Conservation (phyloP, 2,797 vertebrate genomes). For the Heliangelus exortis region DNA sequence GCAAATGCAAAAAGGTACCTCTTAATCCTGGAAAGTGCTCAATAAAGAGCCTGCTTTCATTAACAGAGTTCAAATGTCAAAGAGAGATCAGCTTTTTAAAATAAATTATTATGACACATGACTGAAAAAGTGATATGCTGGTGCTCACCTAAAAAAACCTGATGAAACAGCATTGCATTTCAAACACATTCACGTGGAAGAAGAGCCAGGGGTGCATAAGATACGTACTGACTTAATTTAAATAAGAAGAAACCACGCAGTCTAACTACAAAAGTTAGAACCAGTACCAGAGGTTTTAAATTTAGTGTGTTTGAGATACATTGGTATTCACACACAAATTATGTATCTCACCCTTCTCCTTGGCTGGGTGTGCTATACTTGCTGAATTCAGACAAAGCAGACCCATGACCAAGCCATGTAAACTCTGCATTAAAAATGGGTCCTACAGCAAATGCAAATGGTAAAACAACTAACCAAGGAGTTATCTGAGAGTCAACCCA, state of each 20-base stretch:
- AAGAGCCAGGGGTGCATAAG: not conserved
- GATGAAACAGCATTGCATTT: accelerated
- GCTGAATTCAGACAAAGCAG: not conserved
- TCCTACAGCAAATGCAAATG: not conserved
- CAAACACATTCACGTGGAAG: not conserved
- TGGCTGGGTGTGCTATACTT: not conserved
- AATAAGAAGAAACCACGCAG: not conserved
- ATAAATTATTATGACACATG: not conserved
- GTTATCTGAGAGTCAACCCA: not conserved
- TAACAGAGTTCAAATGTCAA: conserved; percentile 34
- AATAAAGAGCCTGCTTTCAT: conserved; percentile 60
- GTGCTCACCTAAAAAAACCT: not conserved
- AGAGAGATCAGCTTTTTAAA: not conserved
- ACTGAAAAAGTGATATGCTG: not conserved
- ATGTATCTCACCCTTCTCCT: not conserved
- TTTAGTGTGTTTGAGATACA: not conserved
- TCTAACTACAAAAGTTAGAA: not conserved
- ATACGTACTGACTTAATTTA: not conserved
- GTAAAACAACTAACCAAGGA: not conserved
- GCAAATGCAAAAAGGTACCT: conserved; percentile 53
- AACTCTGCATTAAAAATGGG: not conserved
- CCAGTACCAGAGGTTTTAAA: not conserved
- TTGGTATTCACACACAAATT: accelerated
- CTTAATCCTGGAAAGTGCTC: conserved; percentile 62
- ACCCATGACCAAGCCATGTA: not conserved